Conservation (phyloP, 2,888 invertebrate genomes). For the Acrocyrtus sp. region DNA sequence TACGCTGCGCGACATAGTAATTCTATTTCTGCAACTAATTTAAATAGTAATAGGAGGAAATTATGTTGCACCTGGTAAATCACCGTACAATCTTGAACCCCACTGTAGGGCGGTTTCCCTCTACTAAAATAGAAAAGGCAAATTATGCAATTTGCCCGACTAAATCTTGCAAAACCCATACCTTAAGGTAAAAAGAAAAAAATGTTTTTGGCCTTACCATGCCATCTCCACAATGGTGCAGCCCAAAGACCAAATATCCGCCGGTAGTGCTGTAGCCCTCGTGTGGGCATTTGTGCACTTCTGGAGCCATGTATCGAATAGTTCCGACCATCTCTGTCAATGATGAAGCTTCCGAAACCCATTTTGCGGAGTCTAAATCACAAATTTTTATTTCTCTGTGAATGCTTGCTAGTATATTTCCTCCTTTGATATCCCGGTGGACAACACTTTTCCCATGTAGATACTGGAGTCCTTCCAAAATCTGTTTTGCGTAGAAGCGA, state of each 20-base stretch:
- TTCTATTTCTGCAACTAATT: no score
- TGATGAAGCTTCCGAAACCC: conserved; percentile 88
- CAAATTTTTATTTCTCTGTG: conserved; percentile 99
- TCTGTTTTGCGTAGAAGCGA: conserved; percentile 97
- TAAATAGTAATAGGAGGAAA: no score
- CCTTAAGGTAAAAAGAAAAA: no score
- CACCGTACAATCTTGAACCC: conserved; percentile 96
- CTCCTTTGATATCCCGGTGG: conserved; percentile 71
- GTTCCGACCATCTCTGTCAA: conserved; percentile 90
- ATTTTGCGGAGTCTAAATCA: conserved; percentile 98
- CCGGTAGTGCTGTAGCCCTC: conserved; percentile 95
- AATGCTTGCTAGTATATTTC: conserved; percentile 98
- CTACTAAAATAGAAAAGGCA: conserved; percentile 4
- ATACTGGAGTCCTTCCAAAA: conserved; percentile 96
- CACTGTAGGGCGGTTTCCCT: conserved; percentile 97
- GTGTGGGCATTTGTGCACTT: conserved; percentile 98
- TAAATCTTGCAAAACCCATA: no score
- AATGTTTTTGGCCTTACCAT: conserved; percentile 70
- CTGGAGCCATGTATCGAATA: conserved; percentile 99
- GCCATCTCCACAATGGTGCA: conserved; percentile 99
- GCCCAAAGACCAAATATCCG: conserved; percentile 96
- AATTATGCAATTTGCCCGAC: background rate
- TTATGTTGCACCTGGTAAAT: conserved; percentile 93
- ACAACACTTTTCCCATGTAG: conserved; percentile 96
- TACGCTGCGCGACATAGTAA: no score